Conservation (phyloP, 2,797 vertebrate species). For the Peromyscus aztecus region DNA sequence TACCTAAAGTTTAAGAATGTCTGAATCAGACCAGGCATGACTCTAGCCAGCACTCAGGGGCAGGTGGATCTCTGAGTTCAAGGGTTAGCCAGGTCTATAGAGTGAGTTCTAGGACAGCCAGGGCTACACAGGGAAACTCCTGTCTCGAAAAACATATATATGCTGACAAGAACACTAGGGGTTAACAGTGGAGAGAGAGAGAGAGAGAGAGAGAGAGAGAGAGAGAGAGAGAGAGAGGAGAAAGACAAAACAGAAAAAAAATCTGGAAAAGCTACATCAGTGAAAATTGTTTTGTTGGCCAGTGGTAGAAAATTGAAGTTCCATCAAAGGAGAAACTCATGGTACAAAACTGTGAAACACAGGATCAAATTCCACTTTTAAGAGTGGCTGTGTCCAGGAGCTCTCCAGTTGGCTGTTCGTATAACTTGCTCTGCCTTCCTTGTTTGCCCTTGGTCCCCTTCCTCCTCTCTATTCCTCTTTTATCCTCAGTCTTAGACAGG, state of each 20-base stretch:
- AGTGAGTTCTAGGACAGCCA: neutral
- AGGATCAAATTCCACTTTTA: constrained; percentile 6
- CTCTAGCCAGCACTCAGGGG: neutral
- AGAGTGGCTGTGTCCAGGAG: neutral
- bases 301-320: constrained; percentile 31
- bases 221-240: neutral
- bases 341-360: neutral
- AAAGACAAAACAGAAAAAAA: neutral
- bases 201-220: neutral
- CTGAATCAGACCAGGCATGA: neutral
- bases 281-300: neutral
- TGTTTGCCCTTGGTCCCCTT: neutral
- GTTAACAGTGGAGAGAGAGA: neutral
- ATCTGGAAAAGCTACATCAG: neutral
- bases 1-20: neutral
- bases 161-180: neutral
- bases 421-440: neutral
- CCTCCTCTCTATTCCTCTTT: neutral
- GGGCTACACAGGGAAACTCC: neutral
- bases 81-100: neutral
- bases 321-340: neutral
- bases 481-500: neutral
- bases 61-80: neutral
- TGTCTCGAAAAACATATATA: neutral
- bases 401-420: neutral